These are phyloP conservation scores for Rallus crepitans DNA, from an alignment of 2,797 vertebrate genomes.

Conservation along the genomic window DNA sequence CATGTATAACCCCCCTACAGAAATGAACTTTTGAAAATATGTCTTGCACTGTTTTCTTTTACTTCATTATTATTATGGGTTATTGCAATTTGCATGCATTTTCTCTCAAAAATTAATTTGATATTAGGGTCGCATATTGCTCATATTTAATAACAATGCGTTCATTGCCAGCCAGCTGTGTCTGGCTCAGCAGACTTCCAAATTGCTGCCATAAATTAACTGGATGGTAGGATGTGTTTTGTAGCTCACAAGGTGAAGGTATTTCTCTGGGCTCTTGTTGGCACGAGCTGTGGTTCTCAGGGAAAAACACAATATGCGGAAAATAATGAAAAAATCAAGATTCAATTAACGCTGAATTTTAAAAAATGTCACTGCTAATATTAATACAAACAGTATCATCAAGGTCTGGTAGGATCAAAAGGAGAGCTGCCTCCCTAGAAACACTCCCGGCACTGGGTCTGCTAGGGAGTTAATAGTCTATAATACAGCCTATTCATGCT, in stretches of 20 bases:
- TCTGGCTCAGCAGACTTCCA: not conserved
- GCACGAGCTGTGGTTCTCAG: not conserved
- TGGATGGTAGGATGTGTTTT: not conserved
- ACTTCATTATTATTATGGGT: not conserved
- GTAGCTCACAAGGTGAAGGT: not conserved
- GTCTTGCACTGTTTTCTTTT: not conserved
- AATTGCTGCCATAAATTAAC: conserved; percentile 35
- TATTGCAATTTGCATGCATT: not conserved
- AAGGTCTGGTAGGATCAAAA: conserved; percentile 3
- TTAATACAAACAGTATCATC: not conserved
- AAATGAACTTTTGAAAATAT: not conserved
- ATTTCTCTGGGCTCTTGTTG: not conserved
- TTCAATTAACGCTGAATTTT: conserved; percentile 10
- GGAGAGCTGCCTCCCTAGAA: not conserved
- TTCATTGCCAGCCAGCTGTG: not conserved
- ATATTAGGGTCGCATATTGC: not conserved
- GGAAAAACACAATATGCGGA: not conserved
- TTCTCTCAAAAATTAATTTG: conserved; percentile 27
- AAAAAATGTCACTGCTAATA: not conserved
- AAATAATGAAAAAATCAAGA: conserved; percentile 2
- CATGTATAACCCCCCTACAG: not conserved
- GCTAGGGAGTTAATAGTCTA: conserved; percentile 1
- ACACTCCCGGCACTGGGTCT: not conserved
- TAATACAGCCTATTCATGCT: conserved; percentile 26
- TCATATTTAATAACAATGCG: not conserved